Evolutionary conservation across 2,797 vertebrate genomes (phyloP).

Genomic region (Cheirogaleus major): DNA sequence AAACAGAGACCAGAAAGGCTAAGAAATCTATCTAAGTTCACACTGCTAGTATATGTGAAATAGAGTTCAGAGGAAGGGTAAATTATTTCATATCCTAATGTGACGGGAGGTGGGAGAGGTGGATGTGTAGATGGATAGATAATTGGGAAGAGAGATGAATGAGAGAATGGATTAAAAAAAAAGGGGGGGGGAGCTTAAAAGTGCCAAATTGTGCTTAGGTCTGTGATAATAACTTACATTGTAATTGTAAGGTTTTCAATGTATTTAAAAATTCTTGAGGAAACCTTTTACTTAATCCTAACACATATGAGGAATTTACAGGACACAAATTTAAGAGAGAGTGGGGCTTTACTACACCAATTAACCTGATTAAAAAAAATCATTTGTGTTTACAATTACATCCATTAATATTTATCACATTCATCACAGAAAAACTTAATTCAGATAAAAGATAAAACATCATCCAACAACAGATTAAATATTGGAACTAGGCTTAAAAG

Average conservation of each 20-base stretch:
- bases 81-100: background rate
- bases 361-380: background rate
- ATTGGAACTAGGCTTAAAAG: background rate
- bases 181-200: background rate
- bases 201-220: background rate
- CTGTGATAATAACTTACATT: background rate
- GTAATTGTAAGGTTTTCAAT: background rate
- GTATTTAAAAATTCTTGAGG: slow-evolving; percentile 24
- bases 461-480: background rate
- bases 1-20: background rate
- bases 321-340: background rate
- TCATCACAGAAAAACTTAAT: background rate
- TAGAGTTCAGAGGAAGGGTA: background rate
- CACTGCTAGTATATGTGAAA: background rate
- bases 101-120: too few species aligned
- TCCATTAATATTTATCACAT: background rate
- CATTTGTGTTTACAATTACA: background rate
- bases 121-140: background rate
- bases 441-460: background rate
- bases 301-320: background rate
- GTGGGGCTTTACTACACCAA: background rate
- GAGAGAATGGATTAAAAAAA: background rate
- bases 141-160: background rate
- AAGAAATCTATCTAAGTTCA: background rate
- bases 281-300: background rate